Evolutionary conservation across 2,113 vertebrate species (phyloP), one percentile per base, ranked within the genome.

Genomic region (Uria lomvia): DNA sequence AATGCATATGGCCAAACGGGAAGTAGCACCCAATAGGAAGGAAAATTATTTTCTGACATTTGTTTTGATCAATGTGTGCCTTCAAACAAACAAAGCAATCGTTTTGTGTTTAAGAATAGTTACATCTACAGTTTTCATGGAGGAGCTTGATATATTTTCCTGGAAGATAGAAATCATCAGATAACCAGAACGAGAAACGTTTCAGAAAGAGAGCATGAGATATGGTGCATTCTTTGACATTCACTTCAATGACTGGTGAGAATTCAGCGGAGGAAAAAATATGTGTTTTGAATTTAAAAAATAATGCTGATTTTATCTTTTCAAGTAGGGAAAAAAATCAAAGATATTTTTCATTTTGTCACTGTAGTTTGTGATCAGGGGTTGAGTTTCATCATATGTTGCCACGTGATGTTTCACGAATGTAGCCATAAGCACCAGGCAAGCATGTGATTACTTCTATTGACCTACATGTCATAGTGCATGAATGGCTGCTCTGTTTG

Each of bases 401-500:
- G 55, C 58, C 94, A 91, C 1, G 12, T 94, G 96, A 85, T 85
- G 49, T 66, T 92, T 84, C 2, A 3, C 0, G 0, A 92, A 71
- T 10, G 14, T 34, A 66, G 52, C 45, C 24, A 0, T 43, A 89
- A 96, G 70, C 53, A 49, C 73, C 62, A 72, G 80, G 70, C 56
- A 3, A 94, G 74, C 95, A 92, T 89, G 73, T 96, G 96, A 96
- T 92, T 75, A 8, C 32, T 84, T 94, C 94, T 79, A 7, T 45
- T 97, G 95, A 94, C 92, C 91, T 70, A 22, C 42, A 66, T 89
- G 56, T 87, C 91, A 66, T 13, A 72, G 66, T 7, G 32, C 70
- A 75, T 97, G 95, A 97, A 97, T 95, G 80, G 91, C 40, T 96
- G 84, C 91, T 97, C 76, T 97, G 94, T 97, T 92, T 90, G 66